Base-by-base conservation (phyloP, 2,888 invertebrate species). In the Carterocephalus palaemon region DNA sequence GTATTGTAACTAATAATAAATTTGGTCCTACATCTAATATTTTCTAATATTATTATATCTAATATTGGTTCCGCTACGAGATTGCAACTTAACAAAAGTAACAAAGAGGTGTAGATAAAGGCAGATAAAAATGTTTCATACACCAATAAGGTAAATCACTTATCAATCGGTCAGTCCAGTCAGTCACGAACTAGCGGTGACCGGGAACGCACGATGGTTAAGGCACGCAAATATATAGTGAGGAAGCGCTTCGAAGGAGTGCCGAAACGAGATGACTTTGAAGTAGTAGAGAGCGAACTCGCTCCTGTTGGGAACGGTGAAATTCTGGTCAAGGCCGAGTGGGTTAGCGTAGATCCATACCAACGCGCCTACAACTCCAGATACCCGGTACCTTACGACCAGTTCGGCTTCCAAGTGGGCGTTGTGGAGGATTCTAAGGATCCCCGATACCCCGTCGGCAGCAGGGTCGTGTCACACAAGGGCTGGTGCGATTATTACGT, bases 401-500 rank as follows among this genome's bases (percentile, higher is more conserved):
- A 67, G 24, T 62, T 59, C 19, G 51, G 60, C 0, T 57, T 51
- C 6, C 67, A 67, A 62, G 67, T 75, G 2, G 76, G 62, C 7
- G 23, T 58, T 60, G 89, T 93, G 2, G 64, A 89, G 41, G 89
- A 91, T 52, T 91, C 91, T 24, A 90, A 88, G 56, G 82, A 90
- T 66, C 53, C 80, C 0, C 70, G 88, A 2, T 93, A 76, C 64
- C 90, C 91, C 3, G 88, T 89, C 6, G 92, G 91, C 1, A 81
- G 82, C 34, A 74, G 84, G 60, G 81, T 93, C 1, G 77, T 91
- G 0, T 88, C 89, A 1, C 74, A 88, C 55, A 82, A 89, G 47
- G 93, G 93, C n/a, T 93, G 93, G 93, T 78, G 89, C 54, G 88
- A 89, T 16, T 88, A 90, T 53, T 81, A 84, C 1, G 53, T 70